Conservation (phyloP, 1,140 invertebrate species). For the Subanguina moxae region DNA sequence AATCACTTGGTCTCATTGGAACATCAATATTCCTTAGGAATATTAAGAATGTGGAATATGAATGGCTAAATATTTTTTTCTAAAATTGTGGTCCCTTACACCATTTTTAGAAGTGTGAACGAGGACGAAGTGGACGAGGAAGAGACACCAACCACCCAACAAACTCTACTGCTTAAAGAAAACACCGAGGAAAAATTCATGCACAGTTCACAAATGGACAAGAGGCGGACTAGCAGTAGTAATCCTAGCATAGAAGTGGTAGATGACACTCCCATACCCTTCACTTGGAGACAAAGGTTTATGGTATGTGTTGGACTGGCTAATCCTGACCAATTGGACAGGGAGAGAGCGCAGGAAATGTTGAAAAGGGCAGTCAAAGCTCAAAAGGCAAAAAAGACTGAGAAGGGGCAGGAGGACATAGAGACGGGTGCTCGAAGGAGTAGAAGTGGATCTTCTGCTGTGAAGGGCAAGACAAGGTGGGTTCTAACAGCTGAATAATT, state of each 20-base stretch:
- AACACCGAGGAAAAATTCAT: constrained; percentile 3
- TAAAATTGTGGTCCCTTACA: too few relatives aligned
- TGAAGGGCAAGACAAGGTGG: too few relatives aligned
- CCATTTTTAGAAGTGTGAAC: constrained; percentile 20
- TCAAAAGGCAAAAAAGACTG: not conserved
- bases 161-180: not conserved
- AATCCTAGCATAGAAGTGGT: not conserved
- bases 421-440: not conserved
- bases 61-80: too few relatives aligned
- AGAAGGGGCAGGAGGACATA: not conserved
- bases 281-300: constrained; percentile 24
- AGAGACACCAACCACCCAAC: not conserved
- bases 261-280: constrained; percentile 16
- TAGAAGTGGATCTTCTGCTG: not conserved
- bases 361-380: not conserved
- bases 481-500: too few relatives aligned
- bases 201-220: constrained; percentile 5
- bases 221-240: not conserved
- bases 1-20: too few relatives aligned
- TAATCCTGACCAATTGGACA: constrained; percentile 21
- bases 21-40: too few relatives aligned
- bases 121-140: constrained; percentile 27
- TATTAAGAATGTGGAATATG: too few relatives aligned
- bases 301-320: constrained; percentile 33
- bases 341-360: not conserved